phyloP scores from a whole-genome alignment of 2,888 invertebrate genomes.

The Drosophila fungiperda region DNA sequence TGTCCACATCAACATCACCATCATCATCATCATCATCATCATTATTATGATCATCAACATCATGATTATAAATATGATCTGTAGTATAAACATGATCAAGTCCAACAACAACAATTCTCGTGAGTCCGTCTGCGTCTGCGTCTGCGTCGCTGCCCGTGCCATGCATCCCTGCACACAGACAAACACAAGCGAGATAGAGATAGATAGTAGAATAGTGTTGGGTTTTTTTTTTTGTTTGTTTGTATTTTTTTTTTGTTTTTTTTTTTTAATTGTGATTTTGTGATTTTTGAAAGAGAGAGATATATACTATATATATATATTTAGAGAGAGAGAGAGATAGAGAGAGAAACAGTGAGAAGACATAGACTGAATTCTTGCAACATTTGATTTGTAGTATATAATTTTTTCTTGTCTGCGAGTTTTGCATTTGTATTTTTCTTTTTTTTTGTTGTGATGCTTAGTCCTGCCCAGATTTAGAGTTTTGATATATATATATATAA shows the following conservation, averaged over 20 bases:
- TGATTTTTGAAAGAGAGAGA: slow-evolving; percentile 54
- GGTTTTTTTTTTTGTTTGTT: slow-evolving; percentile 51
- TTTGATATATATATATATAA: slow-evolving; percentile 52
- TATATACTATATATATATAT: slow-evolving; percentile 17
- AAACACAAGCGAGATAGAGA: slow-evolving; percentile 86
- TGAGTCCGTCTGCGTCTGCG: slow-evolving; percentile 40
- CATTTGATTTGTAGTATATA: slow-evolving; percentile 25
- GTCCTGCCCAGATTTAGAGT: slow-evolving; percentile 75
- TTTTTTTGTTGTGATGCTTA: slow-evolving; percentile 76
- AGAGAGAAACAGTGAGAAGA: slow-evolving; percentile 63
- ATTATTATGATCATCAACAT: slow-evolving; percentile 20
- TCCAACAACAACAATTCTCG: slow-evolving; percentile 69
- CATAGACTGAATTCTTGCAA: slow-evolving; percentile 47
- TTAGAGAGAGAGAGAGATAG: slow-evolving; percentile 30
- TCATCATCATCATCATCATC: slow-evolving; percentile 23
- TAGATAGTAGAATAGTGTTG: slow-evolving; percentile 79
- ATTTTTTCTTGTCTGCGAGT: slow-evolving; percentile 67
- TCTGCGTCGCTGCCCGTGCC: slow-evolving; percentile 62
- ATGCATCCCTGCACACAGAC: slow-evolving; percentile 87
- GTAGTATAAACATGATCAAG: slow-evolving; percentile 34
- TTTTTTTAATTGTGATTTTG: slow-evolving; percentile 48
- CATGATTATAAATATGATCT: slow-evolving; percentile 25
- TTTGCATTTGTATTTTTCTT: slow-evolving; percentile 42
- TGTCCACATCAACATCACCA: slow-evolving; percentile 28
- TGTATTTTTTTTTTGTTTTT: slow-evolving; percentile 50